Percentiles rank a stretch among this genome's conserved stretches.
Evolutionary conservation across 2,888 invertebrate species (phyloP).

Genomic region (Halocaridina rubra): DNA sequence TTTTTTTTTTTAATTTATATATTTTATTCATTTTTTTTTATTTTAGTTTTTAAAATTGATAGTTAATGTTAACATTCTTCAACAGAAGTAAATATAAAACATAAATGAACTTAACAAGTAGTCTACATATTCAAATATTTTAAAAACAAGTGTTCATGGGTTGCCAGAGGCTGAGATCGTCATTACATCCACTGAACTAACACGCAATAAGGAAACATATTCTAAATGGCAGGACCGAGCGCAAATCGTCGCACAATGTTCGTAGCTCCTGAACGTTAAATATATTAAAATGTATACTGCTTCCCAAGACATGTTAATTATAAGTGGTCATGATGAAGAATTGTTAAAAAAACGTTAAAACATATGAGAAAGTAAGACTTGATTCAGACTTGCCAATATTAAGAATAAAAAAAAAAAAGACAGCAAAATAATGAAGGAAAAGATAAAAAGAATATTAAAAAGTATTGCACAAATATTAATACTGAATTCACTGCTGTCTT

Average conservation of each 20-base stretch:
- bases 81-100: conserved; percentile 29
- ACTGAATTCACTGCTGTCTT: conserved; percentile 53
- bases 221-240: conserved; percentile 23
- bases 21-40: background rate
- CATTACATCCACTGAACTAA: conserved; percentile 47
- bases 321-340: conserved; percentile 38
- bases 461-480: conserved; percentile 56
- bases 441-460: conserved; percentile 46
- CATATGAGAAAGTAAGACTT: background rate
- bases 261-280: background rate
- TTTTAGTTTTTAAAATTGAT: background rate
- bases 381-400: conserved; percentile 6
- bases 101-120: conserved; percentile 34
- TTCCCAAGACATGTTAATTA: conserved; percentile 28
- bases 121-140: conserved; percentile 21
- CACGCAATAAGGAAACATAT: conserved; percentile 34
- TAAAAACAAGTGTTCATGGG: conserved; percentile 33
- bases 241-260: background rate
- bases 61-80: conserved; percentile 23
- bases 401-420: conserved; percentile 45
- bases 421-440: conserved; percentile 15
- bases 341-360: conserved; percentile 13
- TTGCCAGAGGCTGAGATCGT: conserved; percentile 56
- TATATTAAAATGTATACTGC: no score
- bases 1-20: background rate